phyloP scores from a whole-genome alignment of 2,888 invertebrate genomes.

The Cremastinae sp. region DNA sequence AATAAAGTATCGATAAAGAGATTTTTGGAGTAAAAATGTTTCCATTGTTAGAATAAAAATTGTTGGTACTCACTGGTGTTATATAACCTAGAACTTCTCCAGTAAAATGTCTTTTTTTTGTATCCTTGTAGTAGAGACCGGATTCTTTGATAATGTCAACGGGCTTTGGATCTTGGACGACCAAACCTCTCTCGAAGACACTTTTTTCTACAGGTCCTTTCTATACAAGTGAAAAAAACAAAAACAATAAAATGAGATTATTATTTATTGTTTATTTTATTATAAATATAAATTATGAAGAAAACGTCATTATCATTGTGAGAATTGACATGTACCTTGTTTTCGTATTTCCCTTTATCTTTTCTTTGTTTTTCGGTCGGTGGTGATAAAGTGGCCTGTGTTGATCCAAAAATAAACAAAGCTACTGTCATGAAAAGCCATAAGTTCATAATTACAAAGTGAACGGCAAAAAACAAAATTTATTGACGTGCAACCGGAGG shows the following conservation, averaged over 20 bases:
- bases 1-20: constrained; percentile 14
- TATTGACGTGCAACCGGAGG: neutral
- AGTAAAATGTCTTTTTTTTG: constrained; percentile 84
- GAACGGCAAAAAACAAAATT: constrained; percentile 18
- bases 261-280: neutral
- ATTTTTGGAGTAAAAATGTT: neutral
- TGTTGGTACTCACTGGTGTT: constrained; percentile 87
- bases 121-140: constrained; percentile 87
- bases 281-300: neutral
- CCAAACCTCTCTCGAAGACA: constrained; percentile 87
- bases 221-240: constrained; percentile 52
- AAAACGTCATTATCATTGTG: neutral
- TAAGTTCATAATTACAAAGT: constrained; percentile 60
- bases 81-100: constrained; percentile 93
- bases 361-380: constrained; percentile 61
- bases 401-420: constrained; percentile 55
- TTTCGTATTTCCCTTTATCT: constrained; percentile 61
- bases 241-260: neutral
- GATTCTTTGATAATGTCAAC: constrained; percentile 90
- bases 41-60: neutral
- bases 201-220: constrained; percentile 84
- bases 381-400: constrained; percentile 64
- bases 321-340: constrained; percentile 53
- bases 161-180: constrained; percentile 85
- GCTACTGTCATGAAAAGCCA: constrained; percentile 51